A percentile compares a stretch with the other conserved stretches of the same genome.
These are phyloP conservation scores for Nesometra sesokonis DNA, from an alignment of 35 echinoderm and acorn worm genomes.

Conservation along the genomic window DNA sequence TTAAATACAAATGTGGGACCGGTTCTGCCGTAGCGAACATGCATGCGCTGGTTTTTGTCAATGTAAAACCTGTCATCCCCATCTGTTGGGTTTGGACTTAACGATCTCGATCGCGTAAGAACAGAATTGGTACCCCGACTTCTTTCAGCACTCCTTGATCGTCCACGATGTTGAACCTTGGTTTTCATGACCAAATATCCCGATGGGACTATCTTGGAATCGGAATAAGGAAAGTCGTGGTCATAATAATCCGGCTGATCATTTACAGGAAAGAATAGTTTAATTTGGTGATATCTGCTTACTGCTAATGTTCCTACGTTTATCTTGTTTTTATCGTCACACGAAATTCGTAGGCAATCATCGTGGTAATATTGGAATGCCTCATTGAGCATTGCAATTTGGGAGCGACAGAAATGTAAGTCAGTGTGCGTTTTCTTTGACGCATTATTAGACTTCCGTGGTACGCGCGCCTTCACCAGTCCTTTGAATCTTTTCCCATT, in stretches of 20 bases:
- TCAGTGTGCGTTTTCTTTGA: neutral
- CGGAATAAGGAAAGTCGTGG: conserved; percentile 2
- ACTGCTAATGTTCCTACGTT: conserved; percentile 6
- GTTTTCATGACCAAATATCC: neutral
- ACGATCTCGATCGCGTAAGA: no score
- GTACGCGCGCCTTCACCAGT: neutral
- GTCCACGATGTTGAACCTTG: neutral
- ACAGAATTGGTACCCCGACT: no score
- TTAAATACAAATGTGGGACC: no score
- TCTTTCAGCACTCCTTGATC: no score
- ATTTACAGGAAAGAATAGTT: neutral
- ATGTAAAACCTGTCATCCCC: no score
- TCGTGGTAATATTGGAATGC: neutral
- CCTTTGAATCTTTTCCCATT: neutral
- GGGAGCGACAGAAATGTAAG: neutral
- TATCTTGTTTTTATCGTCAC: conserved; percentile 6
- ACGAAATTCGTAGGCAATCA: conserved; percentile 4
- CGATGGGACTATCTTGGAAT: neutral
- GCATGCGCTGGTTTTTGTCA: no score
- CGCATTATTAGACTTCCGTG: neutral
- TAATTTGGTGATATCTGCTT: conserved; percentile 4
- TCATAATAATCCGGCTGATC: neutral
- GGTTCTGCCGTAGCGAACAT: no score
- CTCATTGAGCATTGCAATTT: neutral
- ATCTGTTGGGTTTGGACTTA: no score